Conservation (phyloP, 92 coral and sea anemone genomes). For the Phenganax stokvisi region DNA sequence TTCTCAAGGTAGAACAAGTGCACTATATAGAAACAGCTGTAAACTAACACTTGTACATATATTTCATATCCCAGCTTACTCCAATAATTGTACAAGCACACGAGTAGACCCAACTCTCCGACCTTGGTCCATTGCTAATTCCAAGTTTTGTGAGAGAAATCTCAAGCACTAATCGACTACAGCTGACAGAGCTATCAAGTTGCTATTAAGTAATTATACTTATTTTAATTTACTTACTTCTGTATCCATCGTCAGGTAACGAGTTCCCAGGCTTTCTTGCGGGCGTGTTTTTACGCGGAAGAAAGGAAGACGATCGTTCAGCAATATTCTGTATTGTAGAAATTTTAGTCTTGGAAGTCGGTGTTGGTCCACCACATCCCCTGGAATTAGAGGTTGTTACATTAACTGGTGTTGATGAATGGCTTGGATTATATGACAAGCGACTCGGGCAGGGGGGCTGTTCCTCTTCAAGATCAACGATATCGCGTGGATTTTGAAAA, state of each 20-base stretch:
- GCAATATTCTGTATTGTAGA: not conserved
- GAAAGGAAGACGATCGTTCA: constrained; percentile 1
- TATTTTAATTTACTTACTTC: not conserved
- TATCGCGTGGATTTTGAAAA: not conserved
- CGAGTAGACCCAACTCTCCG: too few relatives aligned
- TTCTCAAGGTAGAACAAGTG: too few relatives aligned
- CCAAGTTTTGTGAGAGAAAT: too few relatives aligned
- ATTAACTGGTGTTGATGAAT: not conserved
- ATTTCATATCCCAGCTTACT: too few relatives aligned
- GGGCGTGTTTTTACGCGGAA: not conserved
- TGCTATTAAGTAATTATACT: too few relatives aligned
- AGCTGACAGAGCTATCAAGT: too few relatives aligned
- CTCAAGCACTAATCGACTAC: too few relatives aligned
- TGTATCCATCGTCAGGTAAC: constrained; percentile 36
- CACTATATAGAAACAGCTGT: not conserved
- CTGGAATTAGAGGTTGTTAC: not conserved
- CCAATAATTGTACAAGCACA: too few relatives aligned
- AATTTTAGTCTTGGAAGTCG: not conserved
- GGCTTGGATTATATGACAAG: not conserved
- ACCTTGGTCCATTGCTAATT: too few relatives aligned
- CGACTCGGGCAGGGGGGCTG: not conserved
- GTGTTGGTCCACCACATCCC: not conserved
- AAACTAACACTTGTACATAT: too few relatives aligned
- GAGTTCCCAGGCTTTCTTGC: constrained; percentile 28
- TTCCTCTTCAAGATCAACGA: constrained; percentile 22